Base-by-base conservation (phyloP, 2,888 invertebrate species). In the Drosophila quasianomalipes region DNA sequence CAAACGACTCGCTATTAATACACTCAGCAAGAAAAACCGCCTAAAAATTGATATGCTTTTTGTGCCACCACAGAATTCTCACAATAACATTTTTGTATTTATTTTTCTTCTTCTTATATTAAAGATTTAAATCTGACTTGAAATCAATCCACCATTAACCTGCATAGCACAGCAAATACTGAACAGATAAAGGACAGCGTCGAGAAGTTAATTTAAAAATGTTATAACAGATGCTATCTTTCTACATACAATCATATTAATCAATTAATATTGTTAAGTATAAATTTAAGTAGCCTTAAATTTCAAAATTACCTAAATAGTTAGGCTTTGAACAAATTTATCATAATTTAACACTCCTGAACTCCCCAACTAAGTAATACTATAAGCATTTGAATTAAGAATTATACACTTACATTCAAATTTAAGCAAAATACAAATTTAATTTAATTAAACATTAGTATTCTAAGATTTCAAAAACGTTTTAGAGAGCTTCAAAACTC, bases 1-100 rank as follows among this genome's bases (percentile, higher is more conserved):
- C 3, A 33, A 14, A 35, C 10, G n/a, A 12, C 4, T 28, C n/a
- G 30, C 78, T 73, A 67, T 67, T 31, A 69, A 64, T 73, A 47
- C 47, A 47, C 47, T 26, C 26, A 47, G 47, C 26, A 16, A 47
- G 16, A 16, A 4, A 7, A 26, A 16, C 0, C 1, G 2, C 7
- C 4, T 16, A 4, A 26, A 16, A 26, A 22, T 26, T 22, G 16
- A 16, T 16, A 2, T 7, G 7, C 6, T 47, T 22, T 14, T 47
- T 33, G 33, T 33, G 33, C 33, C 33, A 14, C 12, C 4, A 19
- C n/a, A 41, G n/a, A 41, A 41, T 10, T 41, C 4, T 3, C 0
- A n/a, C 19, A 41, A 41, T n/a, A 41, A 2, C 1, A 2, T 37
- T 37, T 35, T 35, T 16, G 2, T 16, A 16, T 16, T 0, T 16